These are phyloP conservation scores for Macaca mulatta DNA, from an alignment of 2,113 vertebrate species.

Conservation along the genomic window DNA sequence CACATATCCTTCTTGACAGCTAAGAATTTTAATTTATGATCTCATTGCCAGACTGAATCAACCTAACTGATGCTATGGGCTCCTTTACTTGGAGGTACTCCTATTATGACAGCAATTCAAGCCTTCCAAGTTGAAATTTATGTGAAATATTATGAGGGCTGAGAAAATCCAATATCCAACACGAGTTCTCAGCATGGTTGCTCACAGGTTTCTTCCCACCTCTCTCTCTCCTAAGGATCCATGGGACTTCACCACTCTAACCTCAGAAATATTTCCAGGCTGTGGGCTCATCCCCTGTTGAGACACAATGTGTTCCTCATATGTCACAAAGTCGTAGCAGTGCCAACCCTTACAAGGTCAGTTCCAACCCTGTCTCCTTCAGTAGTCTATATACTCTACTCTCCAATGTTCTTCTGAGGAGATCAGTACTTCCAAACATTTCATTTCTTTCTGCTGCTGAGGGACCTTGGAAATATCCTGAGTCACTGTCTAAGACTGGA, in stretches of 20 bases:
- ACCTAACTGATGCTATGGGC: not conserved
- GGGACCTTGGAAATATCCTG: not conserved
- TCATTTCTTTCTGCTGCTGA: not conserved
- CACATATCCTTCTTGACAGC: not conserved
- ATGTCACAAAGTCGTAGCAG: not conserved
- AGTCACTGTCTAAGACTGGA: not conserved
- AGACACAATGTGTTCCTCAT: constrained; percentile 2
- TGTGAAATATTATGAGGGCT: not conserved
- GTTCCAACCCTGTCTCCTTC: not conserved
- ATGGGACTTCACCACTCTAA: not conserved
- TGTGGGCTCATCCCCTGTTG: not conserved
- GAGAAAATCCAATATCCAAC: not conserved
- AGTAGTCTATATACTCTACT: not conserved
- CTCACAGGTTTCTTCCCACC: not conserved
- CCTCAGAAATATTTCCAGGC: not conserved
- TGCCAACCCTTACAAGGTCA: not conserved
- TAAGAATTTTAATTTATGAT: not conserved
- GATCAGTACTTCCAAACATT: not conserved
- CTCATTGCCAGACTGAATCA: not conserved
- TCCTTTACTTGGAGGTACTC: not conserved
- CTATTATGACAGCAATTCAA: not conserved
- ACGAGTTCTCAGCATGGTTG: not conserved
- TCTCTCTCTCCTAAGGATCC: not conserved
- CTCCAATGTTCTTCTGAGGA: not conserved
- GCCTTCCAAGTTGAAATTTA: not conserved